Evolutionary conservation across 2,113 vertebrate genomes (phyloP), one percentile per base, ranked within the genome.

Genomic region (Climacteris rufus): DNA sequence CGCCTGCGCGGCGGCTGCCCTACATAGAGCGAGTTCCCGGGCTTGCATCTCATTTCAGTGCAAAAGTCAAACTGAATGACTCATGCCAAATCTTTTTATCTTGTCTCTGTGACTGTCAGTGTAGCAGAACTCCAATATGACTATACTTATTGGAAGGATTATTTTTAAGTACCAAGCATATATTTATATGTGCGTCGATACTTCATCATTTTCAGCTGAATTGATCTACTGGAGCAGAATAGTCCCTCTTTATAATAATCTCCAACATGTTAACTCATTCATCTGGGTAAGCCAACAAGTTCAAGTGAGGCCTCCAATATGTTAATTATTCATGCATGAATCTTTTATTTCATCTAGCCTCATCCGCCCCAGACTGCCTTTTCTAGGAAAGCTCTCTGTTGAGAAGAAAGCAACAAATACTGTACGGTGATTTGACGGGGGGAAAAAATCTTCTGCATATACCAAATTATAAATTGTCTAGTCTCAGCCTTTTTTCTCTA

Each of bases 251-350:
- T 84, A 95, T 94, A 91, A 95, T 95, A 91, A 91, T 94, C 89
- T 94, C 79, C 91, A 89, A 79, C 85, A 81, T 87, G 93, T 96
- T 96, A 96, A 92, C 86, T 96, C 93, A 95, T 96, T 97, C 92
- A 81, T 96, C 94, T 95, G 93, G 86, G 88, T 92, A 90, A 90
- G 83, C 93, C 96, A 93, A 71, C 93, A 96, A 96, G 96, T 95
- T 96, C 92, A 96, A 95, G 96, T 88, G 93, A 96, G 94, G 94
- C 93, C 94, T 97, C 95, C 90, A 95, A 95, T 96, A 96, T 93
- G 96, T 97, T 97, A 97, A 97, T 97, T 97, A 97, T 97, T 97
- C 96, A 97, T 94, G 91, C 94, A 86, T 64, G 94, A 91, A 96
- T 95, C 80, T 93, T 96, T 87, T 93, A 84, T 96, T 96, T 97